These are phyloP conservation scores for Anniella stebbinsi DNA, from an alignment of 2,797 vertebrate species.

Conservation along the genomic window DNA sequence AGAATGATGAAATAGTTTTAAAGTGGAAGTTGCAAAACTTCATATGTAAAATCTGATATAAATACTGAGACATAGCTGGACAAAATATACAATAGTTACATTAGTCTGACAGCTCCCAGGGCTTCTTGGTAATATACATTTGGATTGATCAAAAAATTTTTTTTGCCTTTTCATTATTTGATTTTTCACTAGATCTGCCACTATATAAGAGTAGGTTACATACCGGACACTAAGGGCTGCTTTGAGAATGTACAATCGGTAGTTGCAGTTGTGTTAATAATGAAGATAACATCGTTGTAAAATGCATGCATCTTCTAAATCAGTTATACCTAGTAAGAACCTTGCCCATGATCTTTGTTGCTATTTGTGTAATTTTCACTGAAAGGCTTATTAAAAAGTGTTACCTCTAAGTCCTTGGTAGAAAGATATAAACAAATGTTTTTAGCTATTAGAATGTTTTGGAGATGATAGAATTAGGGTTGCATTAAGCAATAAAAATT, in stretches of 20 bases:
- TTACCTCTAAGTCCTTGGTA: background rate
- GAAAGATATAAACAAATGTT: background rate
- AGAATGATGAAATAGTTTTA: background rate
- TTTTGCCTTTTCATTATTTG: background rate
- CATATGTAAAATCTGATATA: background rate
- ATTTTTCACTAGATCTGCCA: background rate
- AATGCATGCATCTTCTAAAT: background rate
- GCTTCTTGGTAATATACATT: background rate
- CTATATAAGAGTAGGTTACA: background rate
- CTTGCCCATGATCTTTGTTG: background rate
- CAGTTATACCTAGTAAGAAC: background rate
- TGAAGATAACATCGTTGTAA: background rate
- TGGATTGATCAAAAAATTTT: background rate
- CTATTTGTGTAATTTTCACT: background rate
- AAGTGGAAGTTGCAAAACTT: background rate
- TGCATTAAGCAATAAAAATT: background rate
- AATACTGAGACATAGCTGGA: background rate
- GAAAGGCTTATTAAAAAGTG: background rate
- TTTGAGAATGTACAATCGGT: background rate
- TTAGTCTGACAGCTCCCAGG: background rate
- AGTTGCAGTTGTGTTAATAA: background rate
- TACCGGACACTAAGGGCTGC: background rate
- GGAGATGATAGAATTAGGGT: background rate
- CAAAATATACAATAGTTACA: background rate
- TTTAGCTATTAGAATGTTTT: background rate